A percentile compares a stretch with the other conserved stretches of the same genome.
Evolutionary conservation across 1,140 invertebrate species (phyloP).

Genomic region (Eupristina koningsbergeri): DNA sequence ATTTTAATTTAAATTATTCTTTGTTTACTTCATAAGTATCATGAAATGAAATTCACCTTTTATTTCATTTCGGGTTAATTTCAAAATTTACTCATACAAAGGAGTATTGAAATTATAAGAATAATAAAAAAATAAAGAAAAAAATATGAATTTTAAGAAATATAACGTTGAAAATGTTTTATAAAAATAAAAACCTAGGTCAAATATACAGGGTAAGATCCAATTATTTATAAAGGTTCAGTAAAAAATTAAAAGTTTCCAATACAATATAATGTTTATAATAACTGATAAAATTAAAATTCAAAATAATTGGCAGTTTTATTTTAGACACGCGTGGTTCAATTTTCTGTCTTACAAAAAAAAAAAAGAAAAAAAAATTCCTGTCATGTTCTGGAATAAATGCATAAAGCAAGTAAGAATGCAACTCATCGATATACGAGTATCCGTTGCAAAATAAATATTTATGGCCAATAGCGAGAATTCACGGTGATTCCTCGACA

Average conservation of each 20-base stretch:
- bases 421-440: neutral
- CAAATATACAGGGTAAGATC: neutral
- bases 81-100: neutral
- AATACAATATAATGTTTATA: neutral
- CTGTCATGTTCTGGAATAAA: neutral
- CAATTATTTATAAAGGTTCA: neutral
- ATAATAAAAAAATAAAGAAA: neutral
- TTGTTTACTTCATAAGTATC: neutral
- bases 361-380: neutral
- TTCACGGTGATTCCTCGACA: neutral
- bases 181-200: neutral
- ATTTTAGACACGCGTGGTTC: neutral
- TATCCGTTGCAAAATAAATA: slow-evolving; percentile 5
- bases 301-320: neutral
- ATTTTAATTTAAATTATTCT: neutral
- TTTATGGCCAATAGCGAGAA: neutral
- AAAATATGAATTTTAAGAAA: neutral
- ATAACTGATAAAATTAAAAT: neutral
- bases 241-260: too few relatives aligned
- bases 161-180: neutral
- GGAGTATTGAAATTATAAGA: neutral
- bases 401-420: neutral
- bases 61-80: too few relatives aligned
- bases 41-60: neutral
- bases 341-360: neutral